Base-by-base conservation (phyloP, 2,113 vertebrate genomes). In the Lamprologus sp. region DNA sequence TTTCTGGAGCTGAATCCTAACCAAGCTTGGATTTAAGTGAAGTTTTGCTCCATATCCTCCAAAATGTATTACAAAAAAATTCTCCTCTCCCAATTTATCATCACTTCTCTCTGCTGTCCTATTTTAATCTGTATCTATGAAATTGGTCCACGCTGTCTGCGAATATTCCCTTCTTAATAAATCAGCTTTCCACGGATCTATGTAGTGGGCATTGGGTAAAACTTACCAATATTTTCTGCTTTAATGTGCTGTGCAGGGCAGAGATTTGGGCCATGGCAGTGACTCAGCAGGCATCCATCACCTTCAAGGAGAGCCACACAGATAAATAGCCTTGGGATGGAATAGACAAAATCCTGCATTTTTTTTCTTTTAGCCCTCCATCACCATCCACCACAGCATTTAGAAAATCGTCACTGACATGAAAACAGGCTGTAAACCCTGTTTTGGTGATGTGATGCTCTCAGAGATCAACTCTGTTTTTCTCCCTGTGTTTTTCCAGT, bases 211-310 rank as follows among this genome's bases (percentile, higher is more conserved):
- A 89, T 63, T 3, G 10, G 88, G 89, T 92, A 87, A 90, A 88
- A 90, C 89, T 91, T 90, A 93, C 91, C 90, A 89, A 55, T 92
- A 92, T 93, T 93, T 92, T 88, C 87, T 88, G 84, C 90, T 93
- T 84, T 91, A 89, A 92, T 91, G 81, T 87, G 79, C 82, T 84
- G 49, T 84, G 88, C 80, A 49, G 33, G 49, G 79, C 77, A 91
- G 86, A 87, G 84, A 92, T 82, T 77, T 79, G 88, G 83, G 51
- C 70, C 21, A 12, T 83, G 68, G 82, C 87, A 82, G 86, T 93
- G 89, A 92, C 85, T 92, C 90, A 89, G 93, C 89, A 90, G 49
- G 45, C 88, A 93, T 94, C 87, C 77, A 90, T 95, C 91, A 93
- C 84, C 86, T 90, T 91, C 85, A 88, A 79, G 79, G 60, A 89